Evolutionary conservation across 2,888 invertebrate genomes (phyloP).

Genomic region (Sphinx pinastri): DNA sequence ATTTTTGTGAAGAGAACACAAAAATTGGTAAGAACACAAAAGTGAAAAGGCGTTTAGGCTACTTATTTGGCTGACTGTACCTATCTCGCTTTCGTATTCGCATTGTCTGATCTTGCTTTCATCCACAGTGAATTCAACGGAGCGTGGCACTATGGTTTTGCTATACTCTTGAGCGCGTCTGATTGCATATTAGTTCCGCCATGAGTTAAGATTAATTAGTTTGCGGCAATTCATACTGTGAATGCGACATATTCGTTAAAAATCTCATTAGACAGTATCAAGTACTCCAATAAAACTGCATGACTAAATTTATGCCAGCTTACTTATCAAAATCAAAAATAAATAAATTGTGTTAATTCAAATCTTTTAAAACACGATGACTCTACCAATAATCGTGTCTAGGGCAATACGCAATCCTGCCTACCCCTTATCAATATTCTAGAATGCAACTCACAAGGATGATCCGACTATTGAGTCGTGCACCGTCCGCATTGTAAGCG

Average conservation of each 20-base stretch:
- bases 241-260: too few relatives aligned
- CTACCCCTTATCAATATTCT: neutral
- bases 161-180: neutral
- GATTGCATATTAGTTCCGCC: slow-evolving; percentile 6
- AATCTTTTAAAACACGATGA: neutral
- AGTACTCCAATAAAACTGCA: neutral
- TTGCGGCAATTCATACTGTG: too few relatives aligned
- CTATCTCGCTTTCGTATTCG: too few relatives aligned
- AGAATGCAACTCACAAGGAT: neutral
- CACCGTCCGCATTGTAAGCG: slow-evolving; percentile 17
- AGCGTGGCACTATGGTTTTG: neutral
- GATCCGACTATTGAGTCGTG: slow-evolving; percentile 16
- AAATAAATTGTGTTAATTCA: too few relatives aligned
- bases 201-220: neutral
- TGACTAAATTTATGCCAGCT: neutral
- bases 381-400: neutral
- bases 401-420: neutral
- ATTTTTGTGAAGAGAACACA: too few relatives aligned
- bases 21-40: too few relatives aligned
- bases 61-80: too few relatives aligned
- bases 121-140: neutral
- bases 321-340: too few relatives aligned
- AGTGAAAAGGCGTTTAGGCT: too few relatives aligned
- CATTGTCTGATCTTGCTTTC: neutral
- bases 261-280: too few relatives aligned